A percentile compares a stretch with the other conserved stretches of the same genome.
These are phyloP conservation scores for Incurvaria masculella DNA, from an alignment of 2,888 invertebrate genomes.

Conservation along the genomic window DNA sequence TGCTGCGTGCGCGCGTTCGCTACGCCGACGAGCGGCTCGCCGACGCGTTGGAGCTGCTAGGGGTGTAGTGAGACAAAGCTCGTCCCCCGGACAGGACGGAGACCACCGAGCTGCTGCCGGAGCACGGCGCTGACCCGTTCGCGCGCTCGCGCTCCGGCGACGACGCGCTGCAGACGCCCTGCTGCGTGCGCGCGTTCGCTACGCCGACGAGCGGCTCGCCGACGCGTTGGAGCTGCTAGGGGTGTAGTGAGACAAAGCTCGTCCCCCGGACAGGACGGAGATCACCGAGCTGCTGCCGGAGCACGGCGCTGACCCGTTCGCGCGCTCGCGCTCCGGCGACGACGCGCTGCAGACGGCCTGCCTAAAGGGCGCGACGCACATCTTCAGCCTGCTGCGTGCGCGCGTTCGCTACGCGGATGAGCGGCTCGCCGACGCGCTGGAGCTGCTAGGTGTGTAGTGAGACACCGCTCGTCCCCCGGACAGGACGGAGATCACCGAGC, in stretches of 20 bases:
- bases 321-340: conserved; percentile 77
- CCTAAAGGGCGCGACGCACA: conserved; percentile 70
- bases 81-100: conserved; percentile 75
- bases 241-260: too few species aligned
- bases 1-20: conserved; percentile 59
- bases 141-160: conserved; percentile 78
- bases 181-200: conserved; percentile 81
- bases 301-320: conserved; percentile 75
- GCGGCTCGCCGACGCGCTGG: conserved; percentile 80
- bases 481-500: conserved; percentile 76
- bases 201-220: too few species aligned
- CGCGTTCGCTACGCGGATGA: conserved; percentile 61
- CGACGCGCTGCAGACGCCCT: conserved; percentile 85
- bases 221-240: too few species aligned
- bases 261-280: conserved; percentile 67
- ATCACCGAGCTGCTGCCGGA: conserved; percentile 78
- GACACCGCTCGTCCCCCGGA: too few species aligned
- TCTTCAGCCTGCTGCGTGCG: conserved; percentile 67
- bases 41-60: conserved; percentile 86
- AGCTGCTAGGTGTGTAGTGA: conserved; percentile 71
- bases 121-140: conserved; percentile 75
- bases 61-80: too few species aligned
- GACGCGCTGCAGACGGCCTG: conserved; percentile 88
- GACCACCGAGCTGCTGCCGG: conserved; percentile 76
- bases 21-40: conserved; percentile 70